phyloP scores from a whole-genome alignment of 2,797 vertebrate genomes.

The Garrulus glandarius region DNA sequence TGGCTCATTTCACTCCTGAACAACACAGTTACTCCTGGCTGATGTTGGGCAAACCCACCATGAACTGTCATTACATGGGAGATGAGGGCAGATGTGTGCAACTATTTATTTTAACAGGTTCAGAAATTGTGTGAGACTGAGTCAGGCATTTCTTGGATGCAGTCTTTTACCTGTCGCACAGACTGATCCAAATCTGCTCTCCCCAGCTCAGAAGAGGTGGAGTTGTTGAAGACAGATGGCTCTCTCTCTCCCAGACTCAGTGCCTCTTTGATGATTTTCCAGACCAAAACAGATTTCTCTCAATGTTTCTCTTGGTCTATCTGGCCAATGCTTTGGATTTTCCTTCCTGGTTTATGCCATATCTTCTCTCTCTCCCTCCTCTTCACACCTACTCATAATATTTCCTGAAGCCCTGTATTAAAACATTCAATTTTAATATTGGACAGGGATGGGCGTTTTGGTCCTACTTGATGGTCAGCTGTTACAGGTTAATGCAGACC shows the following conservation, averaged over 20 bases:
- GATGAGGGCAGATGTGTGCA: not conserved
- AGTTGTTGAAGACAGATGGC: not conserved
- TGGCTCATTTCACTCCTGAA: not conserved
- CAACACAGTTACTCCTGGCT: not conserved
- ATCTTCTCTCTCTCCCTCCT: not conserved
- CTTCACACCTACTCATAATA: not conserved
- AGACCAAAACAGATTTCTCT: not conserved
- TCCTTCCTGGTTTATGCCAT: not conserved
- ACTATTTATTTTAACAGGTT: not conserved
- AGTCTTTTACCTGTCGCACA: not conserved
- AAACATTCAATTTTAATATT: not conserved
- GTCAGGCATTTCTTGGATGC: not conserved
- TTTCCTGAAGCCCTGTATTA: not conserved
- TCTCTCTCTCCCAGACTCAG: not conserved
- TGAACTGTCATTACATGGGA: not conserved
- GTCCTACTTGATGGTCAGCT: not conserved
- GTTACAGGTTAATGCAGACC: not conserved
- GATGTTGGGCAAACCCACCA: not conserved
- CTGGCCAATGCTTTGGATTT: not conserved
- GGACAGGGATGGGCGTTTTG: not conserved
- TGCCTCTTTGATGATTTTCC: not conserved
- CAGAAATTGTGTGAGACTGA: not conserved
- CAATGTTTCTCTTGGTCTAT: not conserved
- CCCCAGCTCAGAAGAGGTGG: not conserved
- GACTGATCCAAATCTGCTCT: not conserved